phyloP scores from a whole-genome alignment of 2,797 vertebrate species.

The Linurgus olivaceus region DNA sequence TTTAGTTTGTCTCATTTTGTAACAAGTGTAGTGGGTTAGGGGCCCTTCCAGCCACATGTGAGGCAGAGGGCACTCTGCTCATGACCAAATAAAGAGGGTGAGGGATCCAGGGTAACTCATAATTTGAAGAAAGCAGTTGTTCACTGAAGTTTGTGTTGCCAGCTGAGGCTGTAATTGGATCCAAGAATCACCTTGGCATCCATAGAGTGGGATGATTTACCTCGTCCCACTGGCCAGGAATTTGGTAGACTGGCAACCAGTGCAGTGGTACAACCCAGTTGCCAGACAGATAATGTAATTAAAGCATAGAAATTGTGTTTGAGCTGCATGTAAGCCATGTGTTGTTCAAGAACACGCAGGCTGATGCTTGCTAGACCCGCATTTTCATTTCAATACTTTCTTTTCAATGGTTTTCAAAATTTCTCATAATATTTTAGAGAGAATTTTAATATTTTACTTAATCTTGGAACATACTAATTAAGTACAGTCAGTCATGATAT shows the following conservation, averaged over 20 bases:
- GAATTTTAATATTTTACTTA: background rate
- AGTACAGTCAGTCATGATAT: background rate
- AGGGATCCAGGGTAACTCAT: background rate
- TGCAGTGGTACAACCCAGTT: background rate
- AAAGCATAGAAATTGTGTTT: slow-evolving; percentile 5
- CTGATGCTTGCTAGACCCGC: background rate
- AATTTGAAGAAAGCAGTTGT: background rate
- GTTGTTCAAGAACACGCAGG: background rate
- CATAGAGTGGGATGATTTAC: background rate
- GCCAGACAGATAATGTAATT: slow-evolving; percentile 6
- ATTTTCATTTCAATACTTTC: background rate
- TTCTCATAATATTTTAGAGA: background rate
- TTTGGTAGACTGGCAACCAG: background rate
- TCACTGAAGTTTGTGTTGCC: background rate
- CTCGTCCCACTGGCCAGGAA: background rate
- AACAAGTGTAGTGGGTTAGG: background rate
- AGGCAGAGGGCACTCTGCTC: background rate
- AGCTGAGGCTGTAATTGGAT: background rate
- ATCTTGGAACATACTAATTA: background rate
- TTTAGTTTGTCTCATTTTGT: background rate
- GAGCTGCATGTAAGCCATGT: background rate
- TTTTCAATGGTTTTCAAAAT: background rate
- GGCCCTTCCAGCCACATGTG: background rate
- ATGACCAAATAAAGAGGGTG: background rate
- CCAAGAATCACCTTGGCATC: slow-evolving; percentile 22